Evolutionary conservation across 2,888 invertebrate species (phyloP), one percentile per base, ranked within the genome.

Genomic region (Drosophila eohydei): DNA sequence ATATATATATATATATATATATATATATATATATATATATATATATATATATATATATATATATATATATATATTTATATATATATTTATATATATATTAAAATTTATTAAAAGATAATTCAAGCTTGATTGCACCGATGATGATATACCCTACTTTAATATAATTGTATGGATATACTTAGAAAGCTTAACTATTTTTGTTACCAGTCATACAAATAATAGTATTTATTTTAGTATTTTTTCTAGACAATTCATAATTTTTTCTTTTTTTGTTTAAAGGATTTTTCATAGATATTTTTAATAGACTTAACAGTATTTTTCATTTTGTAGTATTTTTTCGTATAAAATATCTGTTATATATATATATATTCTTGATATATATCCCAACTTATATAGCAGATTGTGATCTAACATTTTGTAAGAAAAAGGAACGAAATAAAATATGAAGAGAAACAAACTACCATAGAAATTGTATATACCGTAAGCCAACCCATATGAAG

Each of bases 101-200:
- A 26, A 0, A 52, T 36, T 36, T 52, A 52, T 52, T 52, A 21
- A 36, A 8, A 51, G 21, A 21, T 21, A 36, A 14, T 48, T 21
- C 1, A 5, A 43, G 2, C 16, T 16, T 8, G 30, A 3, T 16
- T 16, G 41, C 44, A 60, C 12, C 72, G 75, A 60, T 71, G n/a
- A 8, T 16, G 3, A 44, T 32, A 52, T 72, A 11, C 72, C 14
- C 75, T 74, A 11, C 2, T 36, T 11, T 1, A 43, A 26, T 9
- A 8, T 21, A 21, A 21, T 1, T 21, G 21, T 21, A 21, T 21
- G 21, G 21, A 1, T 21, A 21, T 21, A 21, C 21, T 21, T 21
- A 21, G 21, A 21, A 21, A 21, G 21, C 21, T 21, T 1, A 21
- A 21, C 21, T 21, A 21, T 21, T 21, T 21, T 21, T 21, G 1